Evolutionary conservation across 2,113 vertebrate species (phyloP).

Genomic region (Rhynchopsitta pachyrhyncha): DNA sequence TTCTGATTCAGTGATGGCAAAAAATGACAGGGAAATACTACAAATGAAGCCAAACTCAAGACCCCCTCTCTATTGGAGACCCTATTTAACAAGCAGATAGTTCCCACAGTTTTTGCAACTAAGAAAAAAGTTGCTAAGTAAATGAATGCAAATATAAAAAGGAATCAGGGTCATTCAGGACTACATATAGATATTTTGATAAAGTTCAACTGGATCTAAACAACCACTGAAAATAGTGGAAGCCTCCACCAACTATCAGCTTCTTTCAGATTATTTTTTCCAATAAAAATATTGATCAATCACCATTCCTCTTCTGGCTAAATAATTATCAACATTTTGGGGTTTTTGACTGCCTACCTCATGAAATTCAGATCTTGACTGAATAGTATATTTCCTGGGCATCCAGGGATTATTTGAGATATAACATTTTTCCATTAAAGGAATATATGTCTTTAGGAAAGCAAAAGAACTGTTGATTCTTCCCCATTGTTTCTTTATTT

Average conservation of each 20-base stretch:
- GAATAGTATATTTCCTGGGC: neutral
- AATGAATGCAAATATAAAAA: neutral
- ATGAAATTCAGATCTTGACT: neutral
- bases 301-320: neutral
- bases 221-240: neutral
- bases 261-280: neutral
- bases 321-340: neutral
- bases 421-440: neutral
- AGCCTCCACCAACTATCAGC: neutral
- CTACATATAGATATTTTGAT: neutral
- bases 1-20: neutral
- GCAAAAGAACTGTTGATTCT: neutral
- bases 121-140: neutral
- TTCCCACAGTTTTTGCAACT: neutral
- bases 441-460: neutral
- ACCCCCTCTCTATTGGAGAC: neutral
- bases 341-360: neutral
- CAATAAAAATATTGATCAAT: neutral
- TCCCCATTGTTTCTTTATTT: neutral
- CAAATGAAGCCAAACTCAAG: neutral
- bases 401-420: neutral
- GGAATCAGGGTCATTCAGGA: neutral
- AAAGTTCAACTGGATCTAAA: neutral
- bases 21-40: neutral
- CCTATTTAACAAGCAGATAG: neutral